Conservation (phyloP, 2,797 vertebrate genomes). For the Sebastes steindachneri region DNA sequence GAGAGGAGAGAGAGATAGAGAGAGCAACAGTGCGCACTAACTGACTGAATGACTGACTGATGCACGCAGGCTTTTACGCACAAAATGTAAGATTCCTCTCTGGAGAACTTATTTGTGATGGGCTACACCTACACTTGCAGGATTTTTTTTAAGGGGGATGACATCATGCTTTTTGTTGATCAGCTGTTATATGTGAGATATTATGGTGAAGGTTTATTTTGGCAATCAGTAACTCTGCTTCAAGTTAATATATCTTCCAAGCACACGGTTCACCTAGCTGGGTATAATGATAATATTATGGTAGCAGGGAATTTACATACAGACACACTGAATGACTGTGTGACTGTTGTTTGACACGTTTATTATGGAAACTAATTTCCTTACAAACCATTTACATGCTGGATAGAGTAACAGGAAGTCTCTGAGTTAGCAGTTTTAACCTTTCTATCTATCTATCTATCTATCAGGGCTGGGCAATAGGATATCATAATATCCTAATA, state of each 20-base stretch:
- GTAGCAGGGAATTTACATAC: not conserved
- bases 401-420: not conserved
- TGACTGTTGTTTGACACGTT: conserved; percentile 1
- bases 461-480: too few relatives aligned
- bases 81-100: not conserved
- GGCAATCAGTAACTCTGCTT: not conserved
- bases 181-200: conserved; percentile 20
- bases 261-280: not conserved
- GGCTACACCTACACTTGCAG: conserved; percentile 53
- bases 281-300: not conserved
- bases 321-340: not conserved
- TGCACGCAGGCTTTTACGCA: not conserved
- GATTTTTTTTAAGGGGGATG: conserved; percentile 57
- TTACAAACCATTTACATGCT: not conserved
- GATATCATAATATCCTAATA: too few relatives aligned
- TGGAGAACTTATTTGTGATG: conserved; percentile 27
- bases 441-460: not conserved
- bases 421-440: not conserved
- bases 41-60: not conserved
- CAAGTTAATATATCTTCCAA: not conserved
- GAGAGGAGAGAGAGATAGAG: not conserved
- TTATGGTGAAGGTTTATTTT: conserved; percentile 18
- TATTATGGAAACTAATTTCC: not conserved
- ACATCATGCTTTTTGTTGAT: conserved; percentile 74
- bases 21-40: conserved; percentile 10